A percentile compares a stretch with the other conserved stretches of the same genome.
Conservation (phyloP, 2,113 vertebrate genomes). For the Myotis brandtii region DNA sequence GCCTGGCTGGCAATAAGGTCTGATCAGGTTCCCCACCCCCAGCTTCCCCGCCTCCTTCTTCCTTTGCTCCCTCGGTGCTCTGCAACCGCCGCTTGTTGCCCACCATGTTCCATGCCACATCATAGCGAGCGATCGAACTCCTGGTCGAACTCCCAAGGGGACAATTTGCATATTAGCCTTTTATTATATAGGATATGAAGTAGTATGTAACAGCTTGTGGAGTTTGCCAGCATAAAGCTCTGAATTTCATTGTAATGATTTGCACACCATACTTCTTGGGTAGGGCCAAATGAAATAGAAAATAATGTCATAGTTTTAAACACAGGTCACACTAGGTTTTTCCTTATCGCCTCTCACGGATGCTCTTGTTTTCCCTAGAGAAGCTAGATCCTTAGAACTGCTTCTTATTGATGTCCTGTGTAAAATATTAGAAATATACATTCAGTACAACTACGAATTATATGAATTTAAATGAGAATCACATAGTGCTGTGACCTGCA, state of each 20-base stretch:
- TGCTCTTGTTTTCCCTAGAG: background rate
- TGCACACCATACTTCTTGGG: background rate
- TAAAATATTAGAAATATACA: conserved; percentile 42
- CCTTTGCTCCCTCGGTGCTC: no score
- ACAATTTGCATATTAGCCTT: no score
- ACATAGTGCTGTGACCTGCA: no score
- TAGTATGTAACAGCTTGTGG: background rate
- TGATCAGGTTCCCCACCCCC: no score
- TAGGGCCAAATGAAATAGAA: background rate
- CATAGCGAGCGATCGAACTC: no score
- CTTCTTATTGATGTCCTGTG: background rate
- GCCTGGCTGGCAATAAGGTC: no score
- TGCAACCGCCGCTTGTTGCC: rapidly evolving
- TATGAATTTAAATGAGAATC: background rate
- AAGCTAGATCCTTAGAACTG: background rate
- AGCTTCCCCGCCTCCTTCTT: no score
- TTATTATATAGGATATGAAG: no score
- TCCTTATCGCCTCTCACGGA: background rate
- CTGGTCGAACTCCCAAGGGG: no score
- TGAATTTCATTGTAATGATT: background rate
- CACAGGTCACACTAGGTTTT: background rate
- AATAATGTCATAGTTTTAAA: background rate
- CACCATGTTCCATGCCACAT: no score
- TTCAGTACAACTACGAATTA: background rate
- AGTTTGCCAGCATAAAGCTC: background rate